Base-by-base conservation (phyloP, 1,140 invertebrate genomes). In the Galleria mellonella region DNA sequence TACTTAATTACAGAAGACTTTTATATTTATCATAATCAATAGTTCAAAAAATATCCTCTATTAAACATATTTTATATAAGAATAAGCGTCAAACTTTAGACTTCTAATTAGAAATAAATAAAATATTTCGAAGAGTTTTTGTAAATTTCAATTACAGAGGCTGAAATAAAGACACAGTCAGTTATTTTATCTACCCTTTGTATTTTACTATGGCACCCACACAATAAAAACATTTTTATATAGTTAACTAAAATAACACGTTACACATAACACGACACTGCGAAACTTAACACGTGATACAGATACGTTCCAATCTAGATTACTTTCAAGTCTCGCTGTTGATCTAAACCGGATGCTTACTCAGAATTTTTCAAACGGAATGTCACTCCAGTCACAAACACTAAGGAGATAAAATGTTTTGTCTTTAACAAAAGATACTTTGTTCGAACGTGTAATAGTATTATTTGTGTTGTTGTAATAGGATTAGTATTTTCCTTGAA, bases 301-400 rank as follows among this genome's bases (percentile, higher is more conserved):
- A 9, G 4, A 9, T 4, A 37, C 8, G 9, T 9, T 37, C 15
- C 12, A 37, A 37, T 17, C 14, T 14, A 37, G 1, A 36, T 15
- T 17, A 23, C 14, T 46, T 38, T 32, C 39, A 13, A 27, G 23
- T 30, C 6, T 39, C 17, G 2, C 17, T 32, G 36, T 40, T 50
- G 35, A 43, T 50, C 36, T 50, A 13, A 10, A 36, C 31, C 42
- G 41, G 42, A 51, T 49, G 35, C 42, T 41, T 43, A 38, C 32
- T 36, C 39, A 37, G 47, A 49, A 14, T 43, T 31, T 42, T 35
- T 32, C 38, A 29, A 49, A 41, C 43, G 40, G 28, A 49, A 43
- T 39, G 37, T 40, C 48, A 12, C 23, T 23, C 30, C 48, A 36
- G 47, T 37, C 33, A 15, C 33, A 28, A 49, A 49, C 40, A 49